Conservation (phyloP, 2,797 vertebrate species). For the Delichon dasypus region DNA sequence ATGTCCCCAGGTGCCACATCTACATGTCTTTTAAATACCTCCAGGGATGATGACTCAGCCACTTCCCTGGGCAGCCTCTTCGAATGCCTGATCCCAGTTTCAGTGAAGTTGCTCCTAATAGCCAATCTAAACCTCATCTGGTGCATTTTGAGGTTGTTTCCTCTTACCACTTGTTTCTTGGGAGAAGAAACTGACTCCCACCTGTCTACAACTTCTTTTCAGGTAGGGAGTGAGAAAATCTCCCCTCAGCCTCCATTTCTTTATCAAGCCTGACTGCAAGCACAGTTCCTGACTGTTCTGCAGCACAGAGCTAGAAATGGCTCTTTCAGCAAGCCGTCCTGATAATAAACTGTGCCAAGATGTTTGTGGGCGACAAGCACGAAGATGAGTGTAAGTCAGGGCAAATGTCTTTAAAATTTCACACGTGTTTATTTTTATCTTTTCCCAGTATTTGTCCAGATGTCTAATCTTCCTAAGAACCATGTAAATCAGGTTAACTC, state of each 20-base stretch:
- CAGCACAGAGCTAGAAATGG: background rate
- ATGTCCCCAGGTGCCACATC: background rate
- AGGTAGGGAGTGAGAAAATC: background rate
- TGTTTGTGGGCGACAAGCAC: background rate
- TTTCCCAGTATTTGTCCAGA: background rate
- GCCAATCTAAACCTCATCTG: background rate
- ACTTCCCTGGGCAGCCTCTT: background rate
- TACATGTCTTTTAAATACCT: background rate
- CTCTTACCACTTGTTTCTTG: background rate
- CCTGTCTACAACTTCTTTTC: background rate
- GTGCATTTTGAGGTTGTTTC: background rate
- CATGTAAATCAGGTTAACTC: background rate
- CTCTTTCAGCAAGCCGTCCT: background rate
- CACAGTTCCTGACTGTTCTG: background rate
- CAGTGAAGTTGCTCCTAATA: background rate
- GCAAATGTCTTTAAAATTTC: conserved; percentile 15
- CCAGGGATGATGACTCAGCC: background rate
- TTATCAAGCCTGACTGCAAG: background rate
- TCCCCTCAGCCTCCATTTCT: background rate
- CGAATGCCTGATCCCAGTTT: background rate
- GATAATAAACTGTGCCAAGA: background rate
- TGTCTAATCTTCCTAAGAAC: background rate
- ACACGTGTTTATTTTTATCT: background rate
- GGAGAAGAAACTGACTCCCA: background rate
- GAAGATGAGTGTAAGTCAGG: background rate